Base-by-base conservation (phyloP, 1,140 invertebrate genomes). In the Papilio xuthus region DNA sequence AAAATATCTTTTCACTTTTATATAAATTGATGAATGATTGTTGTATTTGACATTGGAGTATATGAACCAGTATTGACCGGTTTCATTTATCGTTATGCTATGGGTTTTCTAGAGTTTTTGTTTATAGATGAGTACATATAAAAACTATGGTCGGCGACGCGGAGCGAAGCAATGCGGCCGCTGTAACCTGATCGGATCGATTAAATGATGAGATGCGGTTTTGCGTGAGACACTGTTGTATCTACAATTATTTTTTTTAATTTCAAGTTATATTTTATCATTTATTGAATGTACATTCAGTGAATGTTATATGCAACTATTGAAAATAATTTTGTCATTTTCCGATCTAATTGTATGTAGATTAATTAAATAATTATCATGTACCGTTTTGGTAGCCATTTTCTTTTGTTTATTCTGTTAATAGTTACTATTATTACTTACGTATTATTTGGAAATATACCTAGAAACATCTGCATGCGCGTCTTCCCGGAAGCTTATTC, bases 131-230 rank as follows among this genome's bases (percentile, higher is more conserved):
- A 53, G 1, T 60, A 60, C 6, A 63, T 76, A 15, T 53, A 76
- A 63, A 76, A 76, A 76, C 50, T 37, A 41, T 76, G 53, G 20
- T 63, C 50, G 50, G 28, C 74, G 74, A n/a, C 15, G 53, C 53
- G 74, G 32, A 60, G 20, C 72, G 72, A 53, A 50, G 18, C 70
- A 60, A 76, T 76, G 74, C 18, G 41, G 47, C 32, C 53, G 18
- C 18, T 76, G 74, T n/a, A 76, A 76, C 74, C 53, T 42, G 74
- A 76, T 76, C 53, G 74, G 74, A 76, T 76, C 74, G 74, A 75
- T 75, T 75, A 75, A 28, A 4, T 75, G 74, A 76, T 76, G 74
- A 76, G 74, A 23, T 18, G 74, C 74, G 74, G 53, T 76, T 60
- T 76, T 76, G 32, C 74, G 32, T 76, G 74, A 56, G 70, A 42